These are phyloP conservation scores for Phengaris arion DNA, from an alignment of 2,888 invertebrate species.

Conservation along the genomic window DNA sequence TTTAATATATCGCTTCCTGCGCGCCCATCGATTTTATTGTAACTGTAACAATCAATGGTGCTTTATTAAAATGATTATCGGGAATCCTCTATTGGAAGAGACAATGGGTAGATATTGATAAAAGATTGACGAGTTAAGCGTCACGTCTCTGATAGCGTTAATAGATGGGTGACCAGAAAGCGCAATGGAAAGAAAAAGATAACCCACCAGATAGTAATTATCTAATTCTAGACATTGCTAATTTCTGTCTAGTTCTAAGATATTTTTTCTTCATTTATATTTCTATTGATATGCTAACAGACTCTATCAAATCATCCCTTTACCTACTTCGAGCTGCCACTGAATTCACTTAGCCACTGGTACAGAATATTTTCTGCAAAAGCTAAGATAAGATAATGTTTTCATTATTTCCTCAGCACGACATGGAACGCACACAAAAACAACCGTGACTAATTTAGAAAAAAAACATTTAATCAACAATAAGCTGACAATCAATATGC, in stretches of 20 bases:
- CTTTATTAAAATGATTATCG: slow-evolving; percentile 13
- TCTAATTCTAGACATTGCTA: too few relatives aligned
- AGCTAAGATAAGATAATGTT: too few relatives aligned
- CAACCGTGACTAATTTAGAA: not conserved
- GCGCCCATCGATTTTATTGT: slow-evolving; percentile 53
- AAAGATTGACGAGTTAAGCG: not conserved
- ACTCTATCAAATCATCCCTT: too few relatives aligned
- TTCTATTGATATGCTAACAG: too few relatives aligned
- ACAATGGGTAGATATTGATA: not conserved
- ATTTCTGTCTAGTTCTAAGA: too few relatives aligned
- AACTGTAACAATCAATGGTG: not conserved
- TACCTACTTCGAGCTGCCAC: too few relatives aligned
- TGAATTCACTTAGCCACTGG: not conserved
- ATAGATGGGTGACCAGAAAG: too few relatives aligned
- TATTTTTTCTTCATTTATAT: too few relatives aligned
- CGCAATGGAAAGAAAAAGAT: too few relatives aligned
- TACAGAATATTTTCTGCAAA: not conserved
- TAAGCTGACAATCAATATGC: slow-evolving; percentile 25
- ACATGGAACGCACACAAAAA: not conserved
- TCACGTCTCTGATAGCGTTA: too few relatives aligned
- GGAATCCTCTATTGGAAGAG: not conserved
- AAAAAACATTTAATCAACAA: slow-evolving; percentile 15
- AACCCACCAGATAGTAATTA: too few relatives aligned
- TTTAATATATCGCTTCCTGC: slow-evolving; percentile 68
- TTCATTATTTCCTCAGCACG: not conserved